phyloP scores from a whole-genome alignment of 2,113 vertebrate species.

The Triplophysa siluroides region DNA sequence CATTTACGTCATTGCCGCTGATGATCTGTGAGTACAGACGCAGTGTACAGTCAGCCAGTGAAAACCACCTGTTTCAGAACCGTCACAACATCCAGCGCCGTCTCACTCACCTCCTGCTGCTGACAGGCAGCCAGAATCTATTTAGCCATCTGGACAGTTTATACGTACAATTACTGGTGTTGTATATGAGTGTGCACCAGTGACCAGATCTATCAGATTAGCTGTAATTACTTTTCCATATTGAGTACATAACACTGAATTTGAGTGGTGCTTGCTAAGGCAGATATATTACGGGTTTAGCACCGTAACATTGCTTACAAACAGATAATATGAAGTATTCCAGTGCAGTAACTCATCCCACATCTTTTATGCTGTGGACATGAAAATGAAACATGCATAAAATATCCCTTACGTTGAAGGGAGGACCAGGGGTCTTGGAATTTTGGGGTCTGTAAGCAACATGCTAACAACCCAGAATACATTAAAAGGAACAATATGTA shows the following conservation, averaged over 20 bases:
- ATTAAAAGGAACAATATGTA: too few relatives aligned
- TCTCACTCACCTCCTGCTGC: neutral
- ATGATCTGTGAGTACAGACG: constrained; percentile 4
- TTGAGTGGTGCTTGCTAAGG: neutral
- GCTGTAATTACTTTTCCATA: neutral
- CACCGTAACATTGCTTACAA: neutral
- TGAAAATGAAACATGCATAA: too few relatives aligned
- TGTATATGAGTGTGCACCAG: neutral
- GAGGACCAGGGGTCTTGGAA: too few relatives aligned
- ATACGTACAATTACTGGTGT: constrained; percentile 5
- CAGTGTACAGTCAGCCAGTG: neutral
- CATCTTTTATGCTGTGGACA: neutral
- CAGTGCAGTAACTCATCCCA: neutral
- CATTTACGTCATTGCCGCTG: neutral
- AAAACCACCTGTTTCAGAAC: neutral
- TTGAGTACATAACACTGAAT: neutral
- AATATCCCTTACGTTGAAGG: too few relatives aligned
- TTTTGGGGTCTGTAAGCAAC: too few relatives aligned
- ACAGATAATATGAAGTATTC: neutral
- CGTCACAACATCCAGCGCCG: neutral
- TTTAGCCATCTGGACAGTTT: constrained; percentile 26
- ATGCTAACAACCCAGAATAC: too few relatives aligned
- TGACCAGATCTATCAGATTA: constrained; percentile 12
- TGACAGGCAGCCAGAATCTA: constrained; percentile 10
- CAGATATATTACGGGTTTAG: too few relatives aligned